phyloP scores from a whole-genome alignment of 2,888 invertebrate genomes.

The Anorthoa munda region DNA sequence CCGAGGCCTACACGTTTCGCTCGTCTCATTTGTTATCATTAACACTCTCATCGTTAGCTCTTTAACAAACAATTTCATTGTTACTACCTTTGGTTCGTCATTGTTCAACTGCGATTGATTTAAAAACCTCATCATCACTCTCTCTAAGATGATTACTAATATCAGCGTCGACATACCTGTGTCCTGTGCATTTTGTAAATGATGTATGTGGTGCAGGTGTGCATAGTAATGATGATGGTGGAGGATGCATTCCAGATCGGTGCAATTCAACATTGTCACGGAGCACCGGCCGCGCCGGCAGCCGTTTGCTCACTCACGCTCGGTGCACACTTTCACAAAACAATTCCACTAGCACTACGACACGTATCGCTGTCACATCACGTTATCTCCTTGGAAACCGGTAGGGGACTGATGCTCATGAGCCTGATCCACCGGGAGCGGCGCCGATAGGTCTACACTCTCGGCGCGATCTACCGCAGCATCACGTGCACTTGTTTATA shows the following conservation, averaged over 20 bases:
- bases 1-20: conserved; percentile 68
- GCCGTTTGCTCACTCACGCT: conserved; percentile 84
- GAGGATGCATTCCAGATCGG: conserved; percentile 94
- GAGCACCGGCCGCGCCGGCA: conserved; percentile 81
- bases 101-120: conserved; percentile 74
- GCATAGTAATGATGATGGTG: conserved; percentile 94
- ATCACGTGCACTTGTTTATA: conserved; percentile 79
- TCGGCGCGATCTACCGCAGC: conserved; percentile 73
- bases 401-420: conserved; percentile 77
- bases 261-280: conserved; percentile 94
- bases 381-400: conserved; percentile 86
- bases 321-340: conserved; percentile 90
- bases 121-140: conserved; percentile 72
- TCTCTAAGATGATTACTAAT: conserved; percentile 55
- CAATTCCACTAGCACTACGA: conserved; percentile 88
- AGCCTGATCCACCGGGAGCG: conserved; percentile 75
- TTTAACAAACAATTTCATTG: conserved; percentile 85
- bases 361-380: conserved; percentile 89
- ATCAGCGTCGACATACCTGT: conserved; percentile 86
- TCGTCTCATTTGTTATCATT: conserved; percentile 83
- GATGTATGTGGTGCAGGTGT: conserved; percentile 93
- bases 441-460: conserved; percentile 85
- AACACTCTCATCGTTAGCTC: conserved; percentile 80
- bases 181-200: conserved; percentile 92
- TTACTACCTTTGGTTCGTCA: conserved; percentile 76